phyloP scores from a whole-genome alignment of 2,888 invertebrate species.

The Leptopilina myrica region DNA sequence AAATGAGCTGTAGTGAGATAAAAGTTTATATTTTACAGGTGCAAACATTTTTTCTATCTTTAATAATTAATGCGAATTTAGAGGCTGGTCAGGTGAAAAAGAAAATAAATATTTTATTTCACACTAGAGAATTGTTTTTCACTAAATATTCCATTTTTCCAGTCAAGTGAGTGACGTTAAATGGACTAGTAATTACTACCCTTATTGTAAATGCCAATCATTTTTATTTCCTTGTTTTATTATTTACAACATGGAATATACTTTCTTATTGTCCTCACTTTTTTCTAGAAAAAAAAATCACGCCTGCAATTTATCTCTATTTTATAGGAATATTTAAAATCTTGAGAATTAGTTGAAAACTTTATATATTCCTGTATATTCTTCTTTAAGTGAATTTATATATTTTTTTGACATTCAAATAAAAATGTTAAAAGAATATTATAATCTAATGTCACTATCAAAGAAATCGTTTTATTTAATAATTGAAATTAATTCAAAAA shows the following conservation, averaged over 20 bases:
- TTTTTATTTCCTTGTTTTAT: background rate
- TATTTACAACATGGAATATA: background rate
- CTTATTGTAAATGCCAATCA: background rate
- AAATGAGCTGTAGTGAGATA: background rate
- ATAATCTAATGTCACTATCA: too few relatives aligned
- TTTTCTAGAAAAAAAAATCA: background rate
- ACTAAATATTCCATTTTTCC: background rate
- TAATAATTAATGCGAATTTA: background rate
- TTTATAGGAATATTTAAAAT: background rate
- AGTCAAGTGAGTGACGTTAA: conserved; percentile 6
- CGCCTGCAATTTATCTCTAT: background rate
- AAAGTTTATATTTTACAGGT: background rate
- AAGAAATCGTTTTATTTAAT: too few relatives aligned
- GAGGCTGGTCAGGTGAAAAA: background rate
- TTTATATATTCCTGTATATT: background rate
- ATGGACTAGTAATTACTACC: background rate
- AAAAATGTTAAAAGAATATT: too few relatives aligned
- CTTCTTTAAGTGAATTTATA: too few relatives aligned
- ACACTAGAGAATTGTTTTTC: background rate
- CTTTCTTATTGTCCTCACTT: background rate
- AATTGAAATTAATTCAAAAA: too few relatives aligned
- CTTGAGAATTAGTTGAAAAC: background rate
- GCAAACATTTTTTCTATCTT: background rate
- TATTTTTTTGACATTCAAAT: too few relatives aligned
- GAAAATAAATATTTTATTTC: background rate